Conservation (phyloP, 37 sponge, comb jelly and placozoan species). For the Geodia barretti region DNA sequence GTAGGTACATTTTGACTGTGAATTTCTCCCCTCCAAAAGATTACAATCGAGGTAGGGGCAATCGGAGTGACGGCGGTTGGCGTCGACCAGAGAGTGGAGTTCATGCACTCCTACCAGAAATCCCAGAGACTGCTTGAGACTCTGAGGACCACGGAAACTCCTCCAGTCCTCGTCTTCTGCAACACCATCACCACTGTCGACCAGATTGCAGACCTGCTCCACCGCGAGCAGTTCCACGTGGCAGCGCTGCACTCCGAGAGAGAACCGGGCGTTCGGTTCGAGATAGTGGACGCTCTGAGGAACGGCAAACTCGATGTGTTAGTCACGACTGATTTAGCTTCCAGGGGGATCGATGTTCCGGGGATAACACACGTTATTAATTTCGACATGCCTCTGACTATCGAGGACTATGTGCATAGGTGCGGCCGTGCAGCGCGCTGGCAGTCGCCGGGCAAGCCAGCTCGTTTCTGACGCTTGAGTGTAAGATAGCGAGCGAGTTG, state of each 20-base stretch:
- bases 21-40: not conserved
- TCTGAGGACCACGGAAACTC: conserved; percentile 18
- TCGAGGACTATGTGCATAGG: conserved; percentile 47
- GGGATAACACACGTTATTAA: conserved; percentile 37
- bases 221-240: conserved; percentile 52
- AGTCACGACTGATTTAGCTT: conserved; percentile 53
- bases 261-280: conserved; percentile 10
- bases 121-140: conserved; percentile 39
- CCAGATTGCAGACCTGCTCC: conserved; percentile 8
- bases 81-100: conserved; percentile 26
- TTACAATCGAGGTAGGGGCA: conserved; percentile 27
- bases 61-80: conserved; percentile 29
- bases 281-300: conserved; percentile 21
- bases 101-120: conserved; percentile 51
- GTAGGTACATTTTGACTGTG: not conserved
- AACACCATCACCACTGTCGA: conserved; percentile 29
- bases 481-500: conserved; percentile 45
- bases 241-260: conserved; percentile 53
- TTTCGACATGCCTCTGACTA: conserved; percentile 32
- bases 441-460: conserved; percentile 24
- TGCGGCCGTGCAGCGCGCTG: conserved; percentile 51
- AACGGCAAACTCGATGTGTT: conserved; percentile 45
- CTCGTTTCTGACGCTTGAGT: conserved; percentile 52
- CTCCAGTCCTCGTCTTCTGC: conserved; percentile 52
- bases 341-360: conserved; percentile 40